phyloP scores from a whole-genome alignment of 2,113 vertebrate species.

The Helogale parvula region DNA sequence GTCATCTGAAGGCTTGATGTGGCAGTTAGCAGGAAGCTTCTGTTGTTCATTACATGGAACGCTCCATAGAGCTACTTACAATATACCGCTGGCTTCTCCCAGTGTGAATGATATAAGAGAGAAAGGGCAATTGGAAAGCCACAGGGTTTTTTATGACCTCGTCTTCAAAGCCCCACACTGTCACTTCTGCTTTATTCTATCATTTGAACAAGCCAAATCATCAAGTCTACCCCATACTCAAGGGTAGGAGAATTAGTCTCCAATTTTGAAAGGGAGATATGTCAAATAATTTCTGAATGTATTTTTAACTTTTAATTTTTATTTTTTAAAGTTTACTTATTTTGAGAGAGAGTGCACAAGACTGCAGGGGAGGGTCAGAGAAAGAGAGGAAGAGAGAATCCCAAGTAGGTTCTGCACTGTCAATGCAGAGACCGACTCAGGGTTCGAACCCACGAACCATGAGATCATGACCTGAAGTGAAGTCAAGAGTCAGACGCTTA shows the following conservation, averaged over 20 bases:
- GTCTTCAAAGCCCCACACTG: neutral
- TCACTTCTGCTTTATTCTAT: neutral
- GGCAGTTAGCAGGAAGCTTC: neutral
- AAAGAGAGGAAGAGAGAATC: too few relatives aligned
- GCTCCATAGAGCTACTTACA: neutral
- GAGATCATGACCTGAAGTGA: too few relatives aligned
- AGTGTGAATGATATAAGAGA: neutral
- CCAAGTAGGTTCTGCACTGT: too few relatives aligned
- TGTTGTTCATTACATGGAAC: neutral
- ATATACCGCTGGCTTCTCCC: neutral
- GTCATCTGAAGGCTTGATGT: neutral
- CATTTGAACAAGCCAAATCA: neutral
- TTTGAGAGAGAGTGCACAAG: too few relatives aligned
- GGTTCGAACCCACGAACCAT: too few relatives aligned
- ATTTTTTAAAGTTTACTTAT: too few relatives aligned
- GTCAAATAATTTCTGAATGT: neutral
- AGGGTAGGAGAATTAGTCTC: neutral
- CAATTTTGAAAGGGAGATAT: neutral
- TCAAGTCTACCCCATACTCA: neutral
- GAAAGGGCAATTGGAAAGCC: neutral
- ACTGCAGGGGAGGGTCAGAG: too few relatives aligned
- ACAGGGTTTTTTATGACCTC: neutral
- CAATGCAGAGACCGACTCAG: too few relatives aligned
- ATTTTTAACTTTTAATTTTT: neutral
- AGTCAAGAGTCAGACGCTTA: too few relatives aligned